Percentiles rank a stretch among this genome's conserved stretches.
Conservation (phyloP, 2,113 vertebrate species). For the Gorsachius goisagi region DNA sequence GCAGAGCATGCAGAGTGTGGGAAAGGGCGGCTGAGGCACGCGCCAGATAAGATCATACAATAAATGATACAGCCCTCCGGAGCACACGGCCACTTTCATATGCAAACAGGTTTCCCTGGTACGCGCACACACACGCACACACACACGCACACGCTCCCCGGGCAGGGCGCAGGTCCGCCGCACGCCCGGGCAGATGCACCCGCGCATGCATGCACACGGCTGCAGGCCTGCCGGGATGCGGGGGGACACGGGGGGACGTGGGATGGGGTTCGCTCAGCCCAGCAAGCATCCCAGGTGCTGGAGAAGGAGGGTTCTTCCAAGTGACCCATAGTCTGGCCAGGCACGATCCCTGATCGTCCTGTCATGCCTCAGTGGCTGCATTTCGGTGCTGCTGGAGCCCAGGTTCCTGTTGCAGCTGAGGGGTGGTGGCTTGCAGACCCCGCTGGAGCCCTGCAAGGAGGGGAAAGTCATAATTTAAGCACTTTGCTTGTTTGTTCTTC, state of each 20-base stretch:
- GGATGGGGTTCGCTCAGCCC: not conserved
- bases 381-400: not conserved
- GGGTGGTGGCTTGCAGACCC: not conserved
- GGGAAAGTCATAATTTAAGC: not conserved
- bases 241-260: not conserved
- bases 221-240: too few relatives aligned
- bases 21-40: slow-evolving; percentile 85
- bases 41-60: slow-evolving; percentile 82
- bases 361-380: not conserved
- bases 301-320: not conserved
- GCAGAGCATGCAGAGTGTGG: slow-evolving; percentile 82
- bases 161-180: slow-evolving; percentile 22
- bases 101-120: slow-evolving; percentile 81
- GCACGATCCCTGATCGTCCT: not conserved
- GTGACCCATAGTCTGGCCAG: not conserved
- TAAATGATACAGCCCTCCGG: slow-evolving; percentile 67
- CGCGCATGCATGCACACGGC: fast-evolving
- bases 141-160: not conserved
- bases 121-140: not conserved
- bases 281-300: not conserved
- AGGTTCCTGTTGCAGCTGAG: not conserved
- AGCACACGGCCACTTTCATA: slow-evolving; percentile 76
- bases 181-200: fast-evolving
- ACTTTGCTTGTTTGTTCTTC: not conserved
- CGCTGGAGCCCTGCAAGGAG: not conserved